Base-by-base conservation (phyloP, 2,113 vertebrate species). In the Osmerus eperlanus region DNA sequence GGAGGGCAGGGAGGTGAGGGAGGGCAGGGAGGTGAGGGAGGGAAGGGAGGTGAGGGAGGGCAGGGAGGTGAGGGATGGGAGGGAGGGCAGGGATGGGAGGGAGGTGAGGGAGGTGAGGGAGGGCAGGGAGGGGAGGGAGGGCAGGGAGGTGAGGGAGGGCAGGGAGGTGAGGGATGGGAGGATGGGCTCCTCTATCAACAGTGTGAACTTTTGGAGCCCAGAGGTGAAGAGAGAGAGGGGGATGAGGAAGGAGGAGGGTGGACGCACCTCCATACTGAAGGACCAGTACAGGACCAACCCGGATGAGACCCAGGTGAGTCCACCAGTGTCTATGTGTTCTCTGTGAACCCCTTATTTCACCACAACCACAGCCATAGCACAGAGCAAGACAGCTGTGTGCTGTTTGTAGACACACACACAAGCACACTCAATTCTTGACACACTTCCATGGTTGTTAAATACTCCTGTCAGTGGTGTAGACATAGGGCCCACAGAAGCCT, bases 141-240 rank as follows among this genome's bases (percentile, higher is more conserved):
- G 98, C 65, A 90, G 97, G 16, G 95, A 98, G 51, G 92, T 94
- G 19, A 41, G 21, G 65, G 28, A 28, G n/a, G 65, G 18, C 2
- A 28, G 25, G 25, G n/a, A n/a, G n/a, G n/a, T n/a, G n/a, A n/a
- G n/a, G n/a, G 94, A 97, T 73, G 95, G 93, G 83, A 94, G 94
- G 86, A 85, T 92, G 65, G 93, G 94, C 2, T 94, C 93, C 29
- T 93, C 93, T 64, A 89, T 91, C 89, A 98, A 97, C 77, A 95
- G 93, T 75, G 95, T 96, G 80, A 96, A 94, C 75, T 96, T 98
- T 87, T 99, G 97, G 96, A 96, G 95, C 85, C 94, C 95, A 0
- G 96, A 98, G 73, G 87, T 94, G 28, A 98, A 98, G 87, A 95
- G 80, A 73, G 95, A 97, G 79, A 92, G 94, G 81, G 94, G 94